Conservation (phyloP, 2,113 vertebrate species). For the Malurus cyaneus region DNA sequence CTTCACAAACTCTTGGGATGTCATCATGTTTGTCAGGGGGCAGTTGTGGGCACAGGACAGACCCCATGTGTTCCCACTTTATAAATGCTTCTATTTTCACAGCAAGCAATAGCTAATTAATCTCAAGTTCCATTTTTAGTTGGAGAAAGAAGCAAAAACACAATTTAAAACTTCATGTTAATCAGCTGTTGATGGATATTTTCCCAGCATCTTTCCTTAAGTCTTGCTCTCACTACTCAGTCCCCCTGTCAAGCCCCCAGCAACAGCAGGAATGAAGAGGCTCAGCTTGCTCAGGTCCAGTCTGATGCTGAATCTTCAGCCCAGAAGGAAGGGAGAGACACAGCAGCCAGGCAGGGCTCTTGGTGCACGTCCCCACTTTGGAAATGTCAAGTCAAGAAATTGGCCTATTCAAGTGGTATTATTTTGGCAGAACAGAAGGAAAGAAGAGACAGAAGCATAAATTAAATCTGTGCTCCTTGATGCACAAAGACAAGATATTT, state of each 20-base stretch:
- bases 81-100: not conserved
- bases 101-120: not conserved
- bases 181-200: not conserved
- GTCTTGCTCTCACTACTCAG: not conserved
- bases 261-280: not conserved
- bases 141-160: not conserved
- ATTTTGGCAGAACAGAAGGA: not conserved
- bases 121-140: not conserved
- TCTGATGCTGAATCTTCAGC: not conserved
- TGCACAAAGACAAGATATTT: not conserved
- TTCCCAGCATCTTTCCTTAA: not conserved
- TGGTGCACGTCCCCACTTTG: rapidly evolving
- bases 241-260: not conserved
- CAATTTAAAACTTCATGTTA: not conserved
- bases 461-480: not conserved
- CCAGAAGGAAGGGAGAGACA: not conserved
- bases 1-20: not conserved
- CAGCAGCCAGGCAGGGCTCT: not conserved
- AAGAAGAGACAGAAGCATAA: not conserved
- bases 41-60: not conserved
- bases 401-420: not conserved
- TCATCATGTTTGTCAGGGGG: not conserved
- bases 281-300: not conserved
- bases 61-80: not conserved
- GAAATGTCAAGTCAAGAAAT: not conserved